phyloP scores from a whole-genome alignment of 2,113 vertebrate species.

The Dromaius novaehollandiae region DNA sequence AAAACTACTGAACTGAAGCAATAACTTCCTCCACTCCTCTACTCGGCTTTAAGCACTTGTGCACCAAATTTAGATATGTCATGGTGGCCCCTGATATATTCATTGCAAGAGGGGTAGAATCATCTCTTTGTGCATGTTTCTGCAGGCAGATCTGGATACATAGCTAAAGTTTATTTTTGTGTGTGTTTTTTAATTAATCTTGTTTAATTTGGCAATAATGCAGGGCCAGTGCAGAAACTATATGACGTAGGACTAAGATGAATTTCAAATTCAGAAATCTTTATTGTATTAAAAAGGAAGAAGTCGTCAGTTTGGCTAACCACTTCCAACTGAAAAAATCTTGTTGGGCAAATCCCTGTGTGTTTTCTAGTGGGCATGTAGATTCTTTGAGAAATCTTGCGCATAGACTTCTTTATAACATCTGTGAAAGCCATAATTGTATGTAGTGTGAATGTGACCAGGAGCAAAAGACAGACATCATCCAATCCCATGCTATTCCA shows the following conservation, averaged over 20 bases:
- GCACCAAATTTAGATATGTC: not conserved
- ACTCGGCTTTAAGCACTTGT: not conserved
- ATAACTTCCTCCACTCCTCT: not conserved
- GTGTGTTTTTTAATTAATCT: not conserved
- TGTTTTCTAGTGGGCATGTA: not conserved
- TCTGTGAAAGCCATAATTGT: accelerated
- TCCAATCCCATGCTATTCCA: not conserved
- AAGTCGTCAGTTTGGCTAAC: accelerated
- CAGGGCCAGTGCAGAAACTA: not conserved
- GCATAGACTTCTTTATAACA: not conserved
- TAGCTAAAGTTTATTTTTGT: not conserved
- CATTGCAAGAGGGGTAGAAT: accelerated
- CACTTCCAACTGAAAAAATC: too few species aligned
- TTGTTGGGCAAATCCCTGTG: too few species aligned
- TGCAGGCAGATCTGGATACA: not conserved
- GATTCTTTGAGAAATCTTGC: not conserved
- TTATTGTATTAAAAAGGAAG: not conserved
- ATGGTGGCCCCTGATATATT: not conserved
- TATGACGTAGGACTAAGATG: not conserved
- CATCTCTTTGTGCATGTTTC: not conserved
- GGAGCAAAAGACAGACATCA: not conserved
- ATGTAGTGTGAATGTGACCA: not conserved
- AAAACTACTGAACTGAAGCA: not conserved
- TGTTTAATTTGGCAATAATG: not conserved
- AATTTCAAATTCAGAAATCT: not conserved